phyloP scores from a whole-genome alignment of 2,797 vertebrate species.

The Orestias chungarensis region DNA sequence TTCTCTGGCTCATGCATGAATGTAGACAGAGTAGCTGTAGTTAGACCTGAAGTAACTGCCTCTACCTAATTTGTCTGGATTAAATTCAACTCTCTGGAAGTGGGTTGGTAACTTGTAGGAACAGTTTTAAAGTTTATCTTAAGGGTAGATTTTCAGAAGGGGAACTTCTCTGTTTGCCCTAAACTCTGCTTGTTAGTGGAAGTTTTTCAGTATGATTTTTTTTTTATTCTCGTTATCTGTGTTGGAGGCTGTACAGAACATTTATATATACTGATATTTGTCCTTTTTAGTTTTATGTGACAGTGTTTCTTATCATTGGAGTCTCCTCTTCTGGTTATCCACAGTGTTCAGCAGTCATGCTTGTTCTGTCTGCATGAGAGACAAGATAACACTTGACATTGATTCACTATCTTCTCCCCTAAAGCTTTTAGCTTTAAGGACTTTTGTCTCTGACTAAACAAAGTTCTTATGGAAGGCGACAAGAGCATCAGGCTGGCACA shows the following conservation, averaged over 20 bases:
- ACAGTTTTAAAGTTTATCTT: constrained; percentile 25
- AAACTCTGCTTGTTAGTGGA: constrained; percentile 21
- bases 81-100: constrained; percentile 25
- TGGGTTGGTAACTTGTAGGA: constrained; percentile 1
- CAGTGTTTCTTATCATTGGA: neutral
- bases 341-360: neutral
- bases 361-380: constrained; percentile 39
- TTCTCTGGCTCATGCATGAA: constrained; percentile 19
- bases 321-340: neutral
- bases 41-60: neutral
- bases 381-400: constrained; percentile 41
- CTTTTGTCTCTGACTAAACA: constrained; percentile 75
- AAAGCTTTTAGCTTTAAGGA: constrained; percentile 69
- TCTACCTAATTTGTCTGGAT: constrained; percentile 15
- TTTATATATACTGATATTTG: neutral
- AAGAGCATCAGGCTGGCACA: constrained; percentile 67
- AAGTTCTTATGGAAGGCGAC: constrained; percentile 74
- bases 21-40: neutral
- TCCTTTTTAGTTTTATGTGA: neutral
- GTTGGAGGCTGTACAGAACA: neutral
- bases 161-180: neutral
- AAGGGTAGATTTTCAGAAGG: constrained; percentile 16
- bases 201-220: neutral
- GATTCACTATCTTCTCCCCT: constrained; percentile 51
- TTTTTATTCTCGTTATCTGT: neutral